Conservation (phyloP, 2,797 vertebrate species). For the Acipenser oxyrinchus region DNA sequence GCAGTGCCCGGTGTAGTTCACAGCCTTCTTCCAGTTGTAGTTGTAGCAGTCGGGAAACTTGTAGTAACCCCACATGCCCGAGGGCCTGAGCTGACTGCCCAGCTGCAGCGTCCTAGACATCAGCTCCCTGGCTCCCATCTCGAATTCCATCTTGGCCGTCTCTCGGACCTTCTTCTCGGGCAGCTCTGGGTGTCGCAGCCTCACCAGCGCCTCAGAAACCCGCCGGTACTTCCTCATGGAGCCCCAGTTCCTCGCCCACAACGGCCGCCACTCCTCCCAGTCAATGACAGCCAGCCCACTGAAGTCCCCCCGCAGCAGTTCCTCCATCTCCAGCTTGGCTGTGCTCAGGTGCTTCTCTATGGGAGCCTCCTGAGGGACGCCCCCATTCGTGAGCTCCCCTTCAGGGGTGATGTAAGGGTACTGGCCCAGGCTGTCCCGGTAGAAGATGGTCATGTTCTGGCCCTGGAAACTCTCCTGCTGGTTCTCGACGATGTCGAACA, state of each 20-base stretch:
- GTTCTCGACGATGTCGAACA: slow-evolving; percentile 71
- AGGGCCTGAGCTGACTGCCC: slow-evolving; percentile 40
- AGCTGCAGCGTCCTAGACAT: slow-evolving; percentile 66
- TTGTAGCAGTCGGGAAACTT: slow-evolving; percentile 74
- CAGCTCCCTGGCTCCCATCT: slow-evolving; percentile 52
- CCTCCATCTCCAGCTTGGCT: slow-evolving; percentile 40
- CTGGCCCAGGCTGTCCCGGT: slow-evolving; percentile 70
- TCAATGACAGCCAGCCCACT: slow-evolving; percentile 74
- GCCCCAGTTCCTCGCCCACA: slow-evolving; percentile 74
- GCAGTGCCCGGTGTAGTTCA: slow-evolving; percentile 69
- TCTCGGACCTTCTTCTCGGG: slow-evolving; percentile 16
- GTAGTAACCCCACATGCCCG: slow-evolving; percentile 81
- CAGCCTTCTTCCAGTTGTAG: slow-evolving; percentile 37
- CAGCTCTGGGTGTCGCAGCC: slow-evolving; percentile 37
- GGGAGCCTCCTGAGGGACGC: slow-evolving; percentile 66
- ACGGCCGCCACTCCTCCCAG: slow-evolving; percentile 84
- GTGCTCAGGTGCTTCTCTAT: slow-evolving; percentile 53
- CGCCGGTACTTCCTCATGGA: slow-evolving; percentile 48
- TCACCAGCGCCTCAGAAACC: slow-evolving; percentile 59
- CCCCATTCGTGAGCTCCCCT: slow-evolving; percentile 54
- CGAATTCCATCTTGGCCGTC: slow-evolving; percentile 57
- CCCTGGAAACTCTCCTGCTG: slow-evolving; percentile 55
- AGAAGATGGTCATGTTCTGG: slow-evolving; percentile 81
- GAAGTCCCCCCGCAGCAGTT: slow-evolving; percentile 46
- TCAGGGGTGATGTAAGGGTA: slow-evolving; percentile 69